Base-by-base conservation (phyloP, 2,888 invertebrate genomes). In the Drosophila austrosaltans region DNA sequence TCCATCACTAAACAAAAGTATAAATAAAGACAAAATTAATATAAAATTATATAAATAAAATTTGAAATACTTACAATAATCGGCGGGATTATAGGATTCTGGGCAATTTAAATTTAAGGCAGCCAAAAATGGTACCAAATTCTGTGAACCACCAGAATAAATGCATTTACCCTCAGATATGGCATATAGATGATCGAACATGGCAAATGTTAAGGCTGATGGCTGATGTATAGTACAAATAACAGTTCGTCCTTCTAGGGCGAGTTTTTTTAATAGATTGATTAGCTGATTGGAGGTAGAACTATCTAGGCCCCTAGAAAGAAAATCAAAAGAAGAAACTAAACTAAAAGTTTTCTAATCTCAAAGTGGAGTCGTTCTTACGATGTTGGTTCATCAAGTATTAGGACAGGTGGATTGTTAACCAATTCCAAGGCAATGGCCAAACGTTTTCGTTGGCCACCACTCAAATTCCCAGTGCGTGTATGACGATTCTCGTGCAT, bases 331-430 rank as follows among this genome's bases (percentile, higher is more conserved):
- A 63, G 2, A 1, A 12, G 40, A 4, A n/a, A 0, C 6, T 30
- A 54, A 22, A 20, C 2, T 4, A 54, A 39, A 30, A 4, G 22
- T 6, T 10, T 7, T 10, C 0, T 7, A 3, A 25, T 20, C n/a
- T 16, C 7, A 2, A 36, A 36, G 8, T 1, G 0, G 3, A 48
- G 6, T 4, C 3, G 5, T 1, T 2, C 71, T 82, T 93, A 97
- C 97, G 97, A 97, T 39, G 98, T 98, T 28, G 98, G 98, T 93
- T 98, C 98, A 91, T 98, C 98, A 78, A 98, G 95, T 91, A 98
- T 97, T 95, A 98, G 96, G 59, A 98, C 95, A 1, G 97, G 96
- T 1, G 98, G 98, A 92, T 98, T 97, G 91, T 96, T 97, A 78
- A 98, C 95, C 82, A 98, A 93, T 93, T 98, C 98, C 75, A 98